A percentile compares a stretch with the other conserved stretches of the same genome.
Evolutionary conservation across 1,140 invertebrate genomes (phyloP).

Genomic region (Neodiprion fabricii): DNA sequence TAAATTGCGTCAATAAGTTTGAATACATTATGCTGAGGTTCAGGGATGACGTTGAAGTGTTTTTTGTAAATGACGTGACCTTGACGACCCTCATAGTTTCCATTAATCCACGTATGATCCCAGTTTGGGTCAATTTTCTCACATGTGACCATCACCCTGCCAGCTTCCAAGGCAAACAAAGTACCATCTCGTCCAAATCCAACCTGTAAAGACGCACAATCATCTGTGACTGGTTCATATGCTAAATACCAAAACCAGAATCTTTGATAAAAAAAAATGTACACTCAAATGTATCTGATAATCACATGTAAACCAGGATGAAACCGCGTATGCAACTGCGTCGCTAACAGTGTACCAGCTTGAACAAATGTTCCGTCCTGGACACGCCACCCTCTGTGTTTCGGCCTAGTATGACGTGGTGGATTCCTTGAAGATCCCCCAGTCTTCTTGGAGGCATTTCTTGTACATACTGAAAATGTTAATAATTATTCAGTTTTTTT

Average conservation of each 20-base stretch:
- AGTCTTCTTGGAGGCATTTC: conserved; percentile 74
- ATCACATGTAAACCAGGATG: conserved; percentile 83
- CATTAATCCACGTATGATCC: conserved; percentile 72
- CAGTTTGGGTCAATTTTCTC: conserved; percentile 77
- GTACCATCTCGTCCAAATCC: conserved; percentile 78
- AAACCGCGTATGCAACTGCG: conserved; percentile 73
- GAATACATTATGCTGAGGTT: conserved; percentile 76
- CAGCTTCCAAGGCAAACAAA: conserved; percentile 75
- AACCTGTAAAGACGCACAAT: conserved; percentile 66
- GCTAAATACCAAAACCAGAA: neutral
- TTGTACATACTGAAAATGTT: conserved; percentile 43
- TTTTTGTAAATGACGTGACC: conserved; percentile 79
- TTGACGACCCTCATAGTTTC: conserved; percentile 68
- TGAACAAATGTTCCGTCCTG: conserved; percentile 71
- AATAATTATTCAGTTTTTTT: too few relatives aligned
- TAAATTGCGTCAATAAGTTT: conserved; percentile 75
- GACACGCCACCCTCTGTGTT: conserved; percentile 74
- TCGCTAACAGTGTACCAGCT: conserved; percentile 71
- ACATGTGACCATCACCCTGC: conserved; percentile 77
- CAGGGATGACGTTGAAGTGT: conserved; percentile 79
- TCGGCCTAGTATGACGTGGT: conserved; percentile 68
- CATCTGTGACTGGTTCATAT: neutral
- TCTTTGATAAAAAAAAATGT: neutral
- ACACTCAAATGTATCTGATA: conserved; percentile 21
- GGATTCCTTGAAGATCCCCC: conserved; percentile 71